phyloP scores from a whole-genome alignment of 2,888 invertebrate genomes.

The Pogonocherus hispidulus region DNA sequence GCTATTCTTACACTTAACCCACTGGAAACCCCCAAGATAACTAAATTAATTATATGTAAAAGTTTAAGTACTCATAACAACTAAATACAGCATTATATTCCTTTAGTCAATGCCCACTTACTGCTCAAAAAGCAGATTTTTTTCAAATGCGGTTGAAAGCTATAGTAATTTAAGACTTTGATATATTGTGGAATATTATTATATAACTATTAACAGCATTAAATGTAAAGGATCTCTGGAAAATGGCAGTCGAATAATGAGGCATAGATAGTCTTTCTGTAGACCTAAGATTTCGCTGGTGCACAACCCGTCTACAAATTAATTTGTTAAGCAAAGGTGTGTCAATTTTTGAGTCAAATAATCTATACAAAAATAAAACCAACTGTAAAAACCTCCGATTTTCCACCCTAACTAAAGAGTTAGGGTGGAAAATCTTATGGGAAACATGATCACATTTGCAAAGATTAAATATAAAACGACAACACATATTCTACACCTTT shows the following conservation, averaged over 20 bases:
- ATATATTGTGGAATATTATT: no score
- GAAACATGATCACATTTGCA: not conserved
- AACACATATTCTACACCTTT: not conserved
- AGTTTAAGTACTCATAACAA: no score
- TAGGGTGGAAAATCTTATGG: no score
- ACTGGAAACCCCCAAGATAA: no score
- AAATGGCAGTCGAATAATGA: not conserved
- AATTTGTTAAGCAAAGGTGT: not conserved
- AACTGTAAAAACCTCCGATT: not conserved
- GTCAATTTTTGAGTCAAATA: not conserved
- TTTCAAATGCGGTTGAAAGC: no score
- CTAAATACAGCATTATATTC: no score
- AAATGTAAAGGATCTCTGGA: not conserved
- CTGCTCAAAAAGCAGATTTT: no score
- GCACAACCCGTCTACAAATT: not conserved
- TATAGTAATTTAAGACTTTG: no score
- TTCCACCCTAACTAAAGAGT: not conserved
- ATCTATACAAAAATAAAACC: not conserved
- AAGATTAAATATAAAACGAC: not conserved
- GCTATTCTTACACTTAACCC: no score
- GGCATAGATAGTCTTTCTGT: not conserved
- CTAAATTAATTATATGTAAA: no score
- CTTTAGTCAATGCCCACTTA: no score
- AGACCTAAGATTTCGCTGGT: not conserved
- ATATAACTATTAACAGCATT: no score